Conservation (phyloP, 2,888 invertebrate genomes). For the Lampropteryx suffumata region DNA sequence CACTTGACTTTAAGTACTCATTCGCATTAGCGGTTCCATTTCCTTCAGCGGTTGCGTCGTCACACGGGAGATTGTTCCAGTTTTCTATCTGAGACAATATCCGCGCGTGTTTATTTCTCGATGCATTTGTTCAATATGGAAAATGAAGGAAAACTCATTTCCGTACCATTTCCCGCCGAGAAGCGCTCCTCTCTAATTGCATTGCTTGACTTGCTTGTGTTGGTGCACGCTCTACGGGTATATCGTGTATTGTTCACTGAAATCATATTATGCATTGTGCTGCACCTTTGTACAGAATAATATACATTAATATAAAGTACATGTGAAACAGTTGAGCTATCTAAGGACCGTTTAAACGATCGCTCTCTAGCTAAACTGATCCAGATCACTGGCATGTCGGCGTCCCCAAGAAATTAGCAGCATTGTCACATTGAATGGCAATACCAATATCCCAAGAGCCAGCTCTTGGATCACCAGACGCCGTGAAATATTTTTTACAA, state of each 20-base stretch:
- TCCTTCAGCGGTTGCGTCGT: slow-evolving; percentile 42
- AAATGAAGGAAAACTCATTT: slow-evolving; percentile 77
- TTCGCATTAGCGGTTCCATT: slow-evolving; percentile 33
- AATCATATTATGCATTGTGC: slow-evolving; percentile 10
- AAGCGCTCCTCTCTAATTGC: slow-evolving; percentile 30
- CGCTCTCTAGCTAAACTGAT: no score
- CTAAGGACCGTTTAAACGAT: no score
- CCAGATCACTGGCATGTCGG: no score
- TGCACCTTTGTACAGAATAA: background rate
- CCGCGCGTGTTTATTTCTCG: slow-evolving; percentile 75
- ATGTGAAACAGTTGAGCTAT: no score
- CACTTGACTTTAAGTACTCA: background rate
- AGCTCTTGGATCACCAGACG: no score
- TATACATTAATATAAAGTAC: no score
- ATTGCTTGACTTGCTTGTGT: slow-evolving; percentile 33
- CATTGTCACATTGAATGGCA: no score
- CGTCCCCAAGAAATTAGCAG: no score
- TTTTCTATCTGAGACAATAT: slow-evolving; percentile 64
- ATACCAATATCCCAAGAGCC: no score
- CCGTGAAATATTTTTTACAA: no score
- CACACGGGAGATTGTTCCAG: slow-evolving; percentile 53
- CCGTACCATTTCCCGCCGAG: slow-evolving; percentile 65
- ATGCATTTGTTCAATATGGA: slow-evolving; percentile 73
- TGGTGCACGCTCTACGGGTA: slow-evolving; percentile 24
- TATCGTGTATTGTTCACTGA: slow-evolving; percentile 8